Evolutionary conservation across 2,797 vertebrate species (phyloP).

Genomic region (Euthynnus affinis): DNA sequence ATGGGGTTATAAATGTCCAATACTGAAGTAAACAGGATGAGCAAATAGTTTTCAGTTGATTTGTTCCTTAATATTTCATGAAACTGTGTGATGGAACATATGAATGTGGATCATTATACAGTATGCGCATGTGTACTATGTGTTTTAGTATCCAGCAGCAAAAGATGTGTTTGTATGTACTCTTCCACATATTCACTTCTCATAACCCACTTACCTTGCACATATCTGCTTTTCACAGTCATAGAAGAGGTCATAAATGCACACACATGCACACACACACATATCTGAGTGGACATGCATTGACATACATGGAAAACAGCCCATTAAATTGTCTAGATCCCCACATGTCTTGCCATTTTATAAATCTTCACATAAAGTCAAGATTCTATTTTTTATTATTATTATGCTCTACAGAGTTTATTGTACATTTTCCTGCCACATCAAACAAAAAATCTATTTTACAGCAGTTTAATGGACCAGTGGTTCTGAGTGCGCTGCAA

Average conservation of each 20-base stretch:
- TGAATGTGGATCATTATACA: not conserved
- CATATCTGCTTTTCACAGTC: slow-evolving; percentile 7
- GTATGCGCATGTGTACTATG: not conserved
- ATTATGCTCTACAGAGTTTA: not conserved
- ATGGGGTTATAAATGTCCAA: not conserved
- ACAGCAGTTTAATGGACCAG: slow-evolving; percentile 1
- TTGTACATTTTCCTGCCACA: slow-evolving; percentile 4
- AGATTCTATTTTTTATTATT: not conserved
- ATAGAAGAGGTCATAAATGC: not conserved
- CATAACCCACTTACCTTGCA: slow-evolving; percentile 23
- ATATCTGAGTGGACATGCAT: not conserved
- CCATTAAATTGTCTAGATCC: not conserved
- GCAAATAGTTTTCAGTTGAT: slow-evolving; percentile 27
- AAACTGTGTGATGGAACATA: slow-evolving; percentile 3
- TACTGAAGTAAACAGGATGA: not conserved
- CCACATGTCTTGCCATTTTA: not conserved
- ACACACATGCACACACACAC: not conserved
- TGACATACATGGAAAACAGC: not conserved
- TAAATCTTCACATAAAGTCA: not conserved
- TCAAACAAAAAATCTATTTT: not conserved
- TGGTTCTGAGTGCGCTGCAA: slow-evolving; percentile 12
- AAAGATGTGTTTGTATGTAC: slow-evolving; percentile 3
- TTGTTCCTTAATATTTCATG: slow-evolving; percentile 53
- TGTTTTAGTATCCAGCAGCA: slow-evolving; percentile 16
- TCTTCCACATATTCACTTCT: slow-evolving; percentile 1